Base-by-base conservation (phyloP, 2,113 vertebrate genomes). In the Embiotoca jacksoni region DNA sequence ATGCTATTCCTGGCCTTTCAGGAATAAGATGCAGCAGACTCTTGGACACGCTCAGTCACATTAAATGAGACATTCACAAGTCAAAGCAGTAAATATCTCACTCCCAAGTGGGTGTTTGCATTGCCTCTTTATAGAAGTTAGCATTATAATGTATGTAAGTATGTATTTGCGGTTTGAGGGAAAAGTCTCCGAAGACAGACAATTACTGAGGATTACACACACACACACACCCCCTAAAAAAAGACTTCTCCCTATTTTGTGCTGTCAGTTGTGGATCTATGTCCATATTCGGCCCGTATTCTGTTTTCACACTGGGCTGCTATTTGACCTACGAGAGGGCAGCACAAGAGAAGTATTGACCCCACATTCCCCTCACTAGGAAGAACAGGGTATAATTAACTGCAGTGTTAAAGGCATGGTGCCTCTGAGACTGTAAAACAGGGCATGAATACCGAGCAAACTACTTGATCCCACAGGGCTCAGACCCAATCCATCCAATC, bases 321-420 rank as follows among this genome's bases (percentile, higher is more conserved):
- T 81, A 66, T 85, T 75, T 90, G 91, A 90, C 88, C 89, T 57
- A 47, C 3, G 31, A 62, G 57, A 64, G 47, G 60, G 69, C 41
- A 79, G 75, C 85, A 91, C 75, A 92, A 85, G 91, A 81, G 79
- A 2, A 85, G 79, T 87, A 88, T 62, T 91, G 91, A 91, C 90
- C 88, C 72, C 75, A 79, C 64, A 83, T 88, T 78, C 83, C 70
- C 80, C 80, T 78, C 72, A 70, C 69, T 57, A 56, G 81, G 66
- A 83, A 73, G 70, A 88, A 75, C 74, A 58, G 83, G 75, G 65
- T 86, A 88, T 91, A 92, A 92, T 92, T 91, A 92, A 90, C 89
- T 92, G 90, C 79, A 87, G 80, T 72, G 72, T 90, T 87, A 90
- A 88, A 88, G 72, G 67, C 64, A 66, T 5, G 33, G 75, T 59